A percentile compares a stretch with the other conserved stretches of the same genome.
Evolutionary conservation across 2,113 vertebrate species (phyloP).

Genomic region (Ceyx melanurus): DNA sequence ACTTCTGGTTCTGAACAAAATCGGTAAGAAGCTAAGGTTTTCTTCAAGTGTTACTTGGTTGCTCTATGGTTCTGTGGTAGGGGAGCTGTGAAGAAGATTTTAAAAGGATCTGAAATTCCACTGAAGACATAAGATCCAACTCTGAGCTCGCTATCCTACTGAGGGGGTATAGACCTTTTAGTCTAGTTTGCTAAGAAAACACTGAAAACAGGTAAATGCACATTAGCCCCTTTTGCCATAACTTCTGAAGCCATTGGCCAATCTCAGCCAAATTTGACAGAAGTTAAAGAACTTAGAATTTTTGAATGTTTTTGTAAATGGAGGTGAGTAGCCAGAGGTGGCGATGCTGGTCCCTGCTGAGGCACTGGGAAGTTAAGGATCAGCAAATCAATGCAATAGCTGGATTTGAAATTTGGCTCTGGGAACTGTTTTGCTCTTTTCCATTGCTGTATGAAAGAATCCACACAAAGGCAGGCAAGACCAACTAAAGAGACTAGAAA

Average conservation of each 20-base stretch:
- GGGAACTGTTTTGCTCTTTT: neutral
- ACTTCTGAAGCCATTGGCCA: neutral
- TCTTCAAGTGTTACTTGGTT: neutral
- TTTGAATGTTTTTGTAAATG: neutral
- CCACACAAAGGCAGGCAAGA: neutral
- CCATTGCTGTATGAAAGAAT: neutral
- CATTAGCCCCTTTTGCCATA: neutral
- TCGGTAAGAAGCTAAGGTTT: slow-evolving; percentile 76
- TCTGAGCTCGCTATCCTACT: slow-evolving; percentile 69
- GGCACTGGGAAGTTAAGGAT: neutral
- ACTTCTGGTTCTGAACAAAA: slow-evolving; percentile 90
- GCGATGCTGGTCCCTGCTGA: neutral
- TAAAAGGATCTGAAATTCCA: slow-evolving; percentile 61
- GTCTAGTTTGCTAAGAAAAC: neutral
- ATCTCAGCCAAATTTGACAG: neutral
- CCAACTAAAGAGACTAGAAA: neutral
- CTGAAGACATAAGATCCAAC: slow-evolving; percentile 82
- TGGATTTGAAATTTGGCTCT: neutral
- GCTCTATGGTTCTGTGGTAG: neutral
- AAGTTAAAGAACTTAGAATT: neutral
- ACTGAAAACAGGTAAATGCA: neutral
- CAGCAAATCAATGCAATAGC: neutral
- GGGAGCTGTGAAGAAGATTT: slow-evolving; percentile 74
- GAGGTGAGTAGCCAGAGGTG: neutral
- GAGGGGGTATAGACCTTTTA: neutral